Base-by-base conservation (phyloP, 2,888 invertebrate species). In the Leptinotarsa haldemani region DNA sequence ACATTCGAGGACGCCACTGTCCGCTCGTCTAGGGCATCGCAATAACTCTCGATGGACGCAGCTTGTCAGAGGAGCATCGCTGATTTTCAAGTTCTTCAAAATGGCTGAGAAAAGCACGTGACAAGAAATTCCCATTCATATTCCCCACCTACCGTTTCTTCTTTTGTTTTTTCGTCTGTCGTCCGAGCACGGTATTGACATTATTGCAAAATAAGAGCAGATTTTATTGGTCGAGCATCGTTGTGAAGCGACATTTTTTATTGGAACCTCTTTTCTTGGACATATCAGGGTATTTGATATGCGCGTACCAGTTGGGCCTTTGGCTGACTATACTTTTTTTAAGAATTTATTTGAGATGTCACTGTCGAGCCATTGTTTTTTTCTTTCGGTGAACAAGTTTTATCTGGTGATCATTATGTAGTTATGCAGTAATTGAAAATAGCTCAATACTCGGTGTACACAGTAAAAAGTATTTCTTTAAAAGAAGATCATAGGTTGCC, bases 51-150 rank as follows among this genome's bases (percentile, higher is more conserved):
- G 68, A 56, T 71, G 73, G 69, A 65, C 71, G 63, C 25, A 22
- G 22, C 56, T 76, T 77, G 78, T 78, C 78, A 77, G 50, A 65
- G 68, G 68, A 71, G 52, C 47, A 69, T 72, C 73, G 74, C 73
- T 70, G 76, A 77, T 80, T 80, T 80, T 79, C 81, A 79, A 79
- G 72, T 78, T 80, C 78, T 81, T 80, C 81, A 82, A 82, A 82
- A 82, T 82, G 82, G 82, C 82, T 79, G 81, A 70, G 70, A 69
- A 71, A 75, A 75, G 75, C 78, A 80, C 79, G 78, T 78, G 80
- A 80, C 78, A 30, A 71, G 71, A 76, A 73, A 76, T 78, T 65
- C 74, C 77, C 78, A 80, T 80, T 76, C 78, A 78, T 78, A 75
- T 79, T 78, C 79, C 75, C 78, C 76, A 74, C 78, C 68, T 58